Evolutionary conservation across 2,888 invertebrate genomes (phyloP).

Genomic region (Parelbella ahira): DNA sequence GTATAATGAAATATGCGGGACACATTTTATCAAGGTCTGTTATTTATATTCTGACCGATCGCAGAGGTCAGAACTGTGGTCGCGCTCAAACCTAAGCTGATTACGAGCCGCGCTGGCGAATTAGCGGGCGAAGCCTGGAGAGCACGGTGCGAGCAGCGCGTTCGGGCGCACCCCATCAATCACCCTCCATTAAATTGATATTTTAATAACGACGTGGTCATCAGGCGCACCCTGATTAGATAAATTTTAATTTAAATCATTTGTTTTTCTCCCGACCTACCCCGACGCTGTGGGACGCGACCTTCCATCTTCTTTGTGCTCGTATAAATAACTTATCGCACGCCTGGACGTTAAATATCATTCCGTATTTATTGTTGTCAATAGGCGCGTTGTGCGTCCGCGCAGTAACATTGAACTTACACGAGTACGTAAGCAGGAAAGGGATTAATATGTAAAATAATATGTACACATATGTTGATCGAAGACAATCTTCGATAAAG

Average conservation of each 20-base stretch:
- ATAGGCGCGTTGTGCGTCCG: slow-evolving; percentile 12
- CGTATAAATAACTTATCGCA: slow-evolving; percentile 65
- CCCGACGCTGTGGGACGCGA: slow-evolving; percentile 59
- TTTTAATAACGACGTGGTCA: slow-evolving; percentile 44
- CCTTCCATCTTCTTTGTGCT: slow-evolving; percentile 65
- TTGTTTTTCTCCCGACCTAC: slow-evolving; percentile 71
- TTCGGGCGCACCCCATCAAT: slow-evolving; percentile 42
- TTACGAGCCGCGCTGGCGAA: too few relatives aligned
- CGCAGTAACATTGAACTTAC: slow-evolving; percentile 19
- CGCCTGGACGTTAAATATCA: slow-evolving; percentile 42
- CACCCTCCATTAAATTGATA: slow-evolving; percentile 41
- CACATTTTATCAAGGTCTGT: slow-evolving; percentile 34
- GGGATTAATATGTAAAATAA: too few relatives aligned
- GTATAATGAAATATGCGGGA: slow-evolving; percentile 31
- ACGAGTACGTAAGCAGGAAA: background rate
- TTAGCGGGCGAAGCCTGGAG: too few relatives aligned
- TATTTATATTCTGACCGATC: slow-evolving; percentile 37
- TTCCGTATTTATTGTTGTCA: slow-evolving; percentile 43
- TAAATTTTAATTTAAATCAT: slow-evolving; percentile 43
- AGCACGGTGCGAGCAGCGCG: too few relatives aligned
- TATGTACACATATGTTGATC: slow-evolving; percentile 8
- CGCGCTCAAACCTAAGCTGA: slow-evolving; percentile 32
- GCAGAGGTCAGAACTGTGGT: slow-evolving; percentile 37
- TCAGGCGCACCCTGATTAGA: slow-evolving; percentile 37
- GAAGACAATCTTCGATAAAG: slow-evolving; percentile 14